Conservation (phyloP, 2,797 vertebrate genomes). For the Lepus oiostolus region DNA sequence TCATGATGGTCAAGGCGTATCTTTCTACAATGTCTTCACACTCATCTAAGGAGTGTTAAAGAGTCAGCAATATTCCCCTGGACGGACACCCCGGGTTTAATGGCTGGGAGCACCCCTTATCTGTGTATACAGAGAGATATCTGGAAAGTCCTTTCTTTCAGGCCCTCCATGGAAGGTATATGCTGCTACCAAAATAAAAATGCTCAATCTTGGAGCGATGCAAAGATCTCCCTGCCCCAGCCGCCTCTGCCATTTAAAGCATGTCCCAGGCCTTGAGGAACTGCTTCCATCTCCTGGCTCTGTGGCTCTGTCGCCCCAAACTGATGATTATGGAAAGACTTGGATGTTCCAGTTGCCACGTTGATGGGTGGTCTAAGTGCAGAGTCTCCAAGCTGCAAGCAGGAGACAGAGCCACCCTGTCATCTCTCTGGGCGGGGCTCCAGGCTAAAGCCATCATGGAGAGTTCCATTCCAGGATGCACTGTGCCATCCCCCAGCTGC, state of each 20-base stretch:
- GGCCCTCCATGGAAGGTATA: not conserved
- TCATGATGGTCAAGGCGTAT: not conserved
- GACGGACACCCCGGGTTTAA: conserved; percentile 23
- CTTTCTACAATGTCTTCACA: not conserved
- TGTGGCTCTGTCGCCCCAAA: conserved; percentile 25
- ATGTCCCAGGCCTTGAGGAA: not conserved
- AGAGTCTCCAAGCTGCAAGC: not conserved
- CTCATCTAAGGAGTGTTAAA: conserved; percentile 37
- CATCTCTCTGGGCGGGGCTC: conserved; percentile 35
- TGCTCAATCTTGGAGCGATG: conserved; percentile 20
- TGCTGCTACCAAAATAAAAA: not conserved
- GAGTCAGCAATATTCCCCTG: not conserved
- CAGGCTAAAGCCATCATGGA: not conserved
- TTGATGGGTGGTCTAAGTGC: conserved; percentile 43
- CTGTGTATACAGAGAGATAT: not conserved
- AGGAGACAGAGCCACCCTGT: conserved; percentile 20
- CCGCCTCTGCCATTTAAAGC: not conserved
- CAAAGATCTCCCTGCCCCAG: not conserved
- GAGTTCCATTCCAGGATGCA: not conserved
- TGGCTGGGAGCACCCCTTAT: not conserved
- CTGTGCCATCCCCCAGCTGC: not conserved
- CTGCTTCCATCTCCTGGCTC: conserved; percentile 15
- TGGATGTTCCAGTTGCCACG: not conserved
- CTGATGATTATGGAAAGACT: not conserved
- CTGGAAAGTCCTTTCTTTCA: not conserved